Evolutionary conservation across 2,113 vertebrate genomes (phyloP), one percentile per base, ranked within the genome.

Genomic region (Colius striatus): DNA sequence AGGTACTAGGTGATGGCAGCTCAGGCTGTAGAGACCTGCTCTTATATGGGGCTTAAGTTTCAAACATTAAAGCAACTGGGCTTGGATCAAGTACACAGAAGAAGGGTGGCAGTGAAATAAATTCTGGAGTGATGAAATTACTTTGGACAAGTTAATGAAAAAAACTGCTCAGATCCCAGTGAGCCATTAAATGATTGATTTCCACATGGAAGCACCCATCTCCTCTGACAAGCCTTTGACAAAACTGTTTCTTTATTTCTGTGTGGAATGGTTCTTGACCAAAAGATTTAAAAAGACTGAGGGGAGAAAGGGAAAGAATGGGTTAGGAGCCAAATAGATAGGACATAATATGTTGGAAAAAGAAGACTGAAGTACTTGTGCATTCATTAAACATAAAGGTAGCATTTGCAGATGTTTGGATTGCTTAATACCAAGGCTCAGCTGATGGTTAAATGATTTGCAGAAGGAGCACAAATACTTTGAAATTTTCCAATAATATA

Each of bases 141-240:
- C 79, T 87, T 60, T 29, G 63, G 97, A 95, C 96, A 96, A 73
- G 62, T 96, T 97, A 95, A 97, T 96, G 96, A 93, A 97, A 95
- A 79, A 94, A 87, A 91, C 6, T 1, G 38, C 83, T 71, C 16
- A 2, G 65, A 38, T 95, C 75, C 94, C 82, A 58, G 21, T 63
- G 92, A 96, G 92, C 72, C 94, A 79, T 90, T 92, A 93, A 96
- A 94, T 74, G 60, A 58, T 87, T 63, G 95, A 87, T 95, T 98
- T 97, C 95, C 96, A 94, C 97, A 61, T 73, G 93, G 97, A 92
- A 90, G 91, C 66, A 65, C 82, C 86, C 73, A 48, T 74, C 57
- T 70, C 83, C 30, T 26, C 30, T 88, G 97, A 95, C 83, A 92
- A 85, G 81, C 60, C 61, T 80, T 57, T 81, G 92, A 96, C 93